Base-by-base conservation (phyloP, 64 coral and sea anemone species). In the Porites lutea region DNA sequence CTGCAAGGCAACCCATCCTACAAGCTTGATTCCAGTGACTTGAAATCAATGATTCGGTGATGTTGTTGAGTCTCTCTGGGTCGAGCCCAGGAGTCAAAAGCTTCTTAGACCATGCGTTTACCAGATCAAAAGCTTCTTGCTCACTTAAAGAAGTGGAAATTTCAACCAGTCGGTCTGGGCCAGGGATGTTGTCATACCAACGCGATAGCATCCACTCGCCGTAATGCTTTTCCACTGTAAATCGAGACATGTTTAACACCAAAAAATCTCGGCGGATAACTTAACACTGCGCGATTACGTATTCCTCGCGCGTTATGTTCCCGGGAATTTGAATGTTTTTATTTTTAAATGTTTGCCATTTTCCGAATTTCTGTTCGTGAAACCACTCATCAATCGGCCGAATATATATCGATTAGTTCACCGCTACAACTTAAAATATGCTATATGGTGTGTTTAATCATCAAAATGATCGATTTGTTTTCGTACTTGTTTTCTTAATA, bases 151-250 rank as follows among this genome's bases (percentile, higher is more conserved):
- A 90, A 3, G 93, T 95, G 51, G 93, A 95, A 48, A 95, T 68
- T 52, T 95, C 93, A 21, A 95, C 43, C 64, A 95, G 65, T 51
- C 93, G 74, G 18, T 95, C 85, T 13, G 93, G 93, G 5, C 93
- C 93, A 6, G 93, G 93, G 10, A 95, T 90, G 52, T 95, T 95
- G 55, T 95, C 93, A 70, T 95, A 95, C 93, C 93, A 95, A n/a
- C 93, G 89, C 3, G 93, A 95, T 44, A 95, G 20, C 93, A 95
- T 90, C 93, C 93, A 95, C 80, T 95, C 93, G 10, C 93, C 93
- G 23, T 86, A 90, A 77, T 95, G 93, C 13, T 90, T 90, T n/a
- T 95, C 93, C 3, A 95, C 54, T 19, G 43, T 0, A 22, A 77
- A 77, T 4, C 46, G 66, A 45, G 67, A 88, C 68, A 74, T 88